phyloP scores from a whole-genome alignment of 2,113 vertebrate species.

The Gambusia affinis region DNA sequence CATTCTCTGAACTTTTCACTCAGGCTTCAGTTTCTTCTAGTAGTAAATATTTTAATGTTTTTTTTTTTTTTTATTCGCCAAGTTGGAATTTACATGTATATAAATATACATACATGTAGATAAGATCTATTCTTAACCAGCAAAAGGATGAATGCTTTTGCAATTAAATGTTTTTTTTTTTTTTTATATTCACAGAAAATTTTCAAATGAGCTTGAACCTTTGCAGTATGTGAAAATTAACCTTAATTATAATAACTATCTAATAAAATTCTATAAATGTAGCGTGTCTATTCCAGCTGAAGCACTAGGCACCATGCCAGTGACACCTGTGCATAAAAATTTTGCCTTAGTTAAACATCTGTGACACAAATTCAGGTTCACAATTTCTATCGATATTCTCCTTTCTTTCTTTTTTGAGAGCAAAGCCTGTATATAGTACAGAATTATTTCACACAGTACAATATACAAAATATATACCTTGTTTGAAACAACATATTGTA shows the following conservation, averaged over 20 bases:
- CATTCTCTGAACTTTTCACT: too few relatives aligned
- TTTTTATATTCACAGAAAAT: background rate
- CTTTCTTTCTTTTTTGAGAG: background rate
- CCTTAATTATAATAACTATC: slow-evolving; percentile 21
- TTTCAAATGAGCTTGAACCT: background rate
- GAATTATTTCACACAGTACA: background rate
- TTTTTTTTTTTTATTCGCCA: background rate
- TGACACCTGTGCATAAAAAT: slow-evolving; percentile 27
- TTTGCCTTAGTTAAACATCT: slow-evolving; percentile 16
- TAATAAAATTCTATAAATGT: slow-evolving; percentile 10
- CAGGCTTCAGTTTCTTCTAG: background rate
- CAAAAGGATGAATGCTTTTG: background rate
- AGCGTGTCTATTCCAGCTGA: slow-evolving; percentile 15
- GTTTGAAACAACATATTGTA: background rate
- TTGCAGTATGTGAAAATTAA: slow-evolving; percentile 17
- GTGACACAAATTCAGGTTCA: slow-evolving; percentile 23
- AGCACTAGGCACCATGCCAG: background rate
- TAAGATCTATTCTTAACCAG: background rate
- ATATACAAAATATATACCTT: background rate
- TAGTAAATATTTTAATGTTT: background rate
- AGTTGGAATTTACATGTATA: background rate
- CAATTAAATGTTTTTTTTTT: background rate
- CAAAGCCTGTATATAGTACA: background rate
- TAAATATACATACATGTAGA: background rate
- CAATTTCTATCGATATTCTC: background rate